Conservation (phyloP, 2,113 vertebrate species). For the Onychostruthus taczanowskii region DNA sequence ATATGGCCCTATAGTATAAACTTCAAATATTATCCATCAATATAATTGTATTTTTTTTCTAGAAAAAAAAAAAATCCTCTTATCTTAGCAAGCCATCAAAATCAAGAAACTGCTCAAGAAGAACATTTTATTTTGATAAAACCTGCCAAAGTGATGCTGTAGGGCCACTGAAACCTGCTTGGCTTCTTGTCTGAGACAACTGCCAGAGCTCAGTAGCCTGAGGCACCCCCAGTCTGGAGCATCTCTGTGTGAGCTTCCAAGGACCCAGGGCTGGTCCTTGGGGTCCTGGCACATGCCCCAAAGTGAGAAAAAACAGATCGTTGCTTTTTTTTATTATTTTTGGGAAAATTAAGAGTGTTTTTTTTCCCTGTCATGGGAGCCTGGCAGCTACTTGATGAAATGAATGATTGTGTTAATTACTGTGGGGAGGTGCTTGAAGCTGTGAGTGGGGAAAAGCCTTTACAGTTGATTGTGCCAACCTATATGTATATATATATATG, state of each 20-base stretch:
- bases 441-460: neutral
- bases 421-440: neutral
- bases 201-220: neutral
- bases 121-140: neutral
- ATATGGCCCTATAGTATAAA: neutral
- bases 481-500: neutral
- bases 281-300: neutral
- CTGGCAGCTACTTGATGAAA: neutral
- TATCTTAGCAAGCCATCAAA: neutral
- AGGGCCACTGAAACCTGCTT: neutral
- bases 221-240: neutral
- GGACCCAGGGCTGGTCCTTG: neutral
- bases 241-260: neutral
- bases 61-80: neutral
- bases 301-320: fast-evolving
- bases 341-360: neutral
- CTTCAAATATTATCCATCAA: neutral
- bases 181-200: neutral
- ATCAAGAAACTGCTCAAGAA: neutral
- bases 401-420: neutral
- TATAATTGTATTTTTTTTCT: neutral
- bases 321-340: neutral
- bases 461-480: neutral
- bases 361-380: neutral
- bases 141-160: neutral